These are phyloP conservation scores for Lissonota sp. DNA, from an alignment of 2,888 invertebrate genomes.

Conservation along the genomic window DNA sequence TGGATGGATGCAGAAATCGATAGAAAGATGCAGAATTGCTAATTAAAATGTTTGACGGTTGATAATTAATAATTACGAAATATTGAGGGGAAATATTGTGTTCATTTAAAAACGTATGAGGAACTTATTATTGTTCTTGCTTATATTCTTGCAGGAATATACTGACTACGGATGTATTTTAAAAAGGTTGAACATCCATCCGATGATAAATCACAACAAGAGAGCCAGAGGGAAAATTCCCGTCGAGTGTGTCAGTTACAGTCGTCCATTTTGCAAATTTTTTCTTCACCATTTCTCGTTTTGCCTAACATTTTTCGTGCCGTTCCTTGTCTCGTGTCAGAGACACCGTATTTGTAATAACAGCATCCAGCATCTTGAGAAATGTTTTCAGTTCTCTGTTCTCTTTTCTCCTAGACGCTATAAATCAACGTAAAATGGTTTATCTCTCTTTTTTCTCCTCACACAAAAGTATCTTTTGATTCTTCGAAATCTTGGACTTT, in stretches of 20 bases:
- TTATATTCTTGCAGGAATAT: too few species aligned
- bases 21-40: too few species aligned
- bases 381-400: slow-evolving; percentile 19
- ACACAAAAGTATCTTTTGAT: too few species aligned
- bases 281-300: slow-evolving; percentile 6
- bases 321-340: slow-evolving; percentile 36
- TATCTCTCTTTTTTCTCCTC: slow-evolving; percentile 8
- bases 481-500: too few species aligned
- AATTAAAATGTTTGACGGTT: too few species aligned
- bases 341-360: slow-evolving; percentile 4
- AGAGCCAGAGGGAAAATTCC: slow-evolving; percentile 21
- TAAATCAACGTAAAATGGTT: slow-evolving; percentile 33
- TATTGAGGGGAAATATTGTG: too few species aligned
- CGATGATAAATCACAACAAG: slow-evolving; percentile 47
- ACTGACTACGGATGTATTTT: too few species aligned
- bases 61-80: too few species aligned
- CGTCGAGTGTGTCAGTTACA: slow-evolving; percentile 46
- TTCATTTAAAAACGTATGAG: too few species aligned
- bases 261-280: slow-evolving; percentile 39
- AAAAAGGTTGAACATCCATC: not conserved
- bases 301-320: slow-evolving; percentile 42
- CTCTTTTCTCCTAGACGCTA: not conserved
- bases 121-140: too few species aligned
- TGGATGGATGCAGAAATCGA: too few species aligned
- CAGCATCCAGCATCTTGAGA: slow-evolving; percentile 33